phyloP scores from a whole-genome alignment of 53 echinoderm and acorn worm species.

The Mesocentrotus franciscanus region DNA sequence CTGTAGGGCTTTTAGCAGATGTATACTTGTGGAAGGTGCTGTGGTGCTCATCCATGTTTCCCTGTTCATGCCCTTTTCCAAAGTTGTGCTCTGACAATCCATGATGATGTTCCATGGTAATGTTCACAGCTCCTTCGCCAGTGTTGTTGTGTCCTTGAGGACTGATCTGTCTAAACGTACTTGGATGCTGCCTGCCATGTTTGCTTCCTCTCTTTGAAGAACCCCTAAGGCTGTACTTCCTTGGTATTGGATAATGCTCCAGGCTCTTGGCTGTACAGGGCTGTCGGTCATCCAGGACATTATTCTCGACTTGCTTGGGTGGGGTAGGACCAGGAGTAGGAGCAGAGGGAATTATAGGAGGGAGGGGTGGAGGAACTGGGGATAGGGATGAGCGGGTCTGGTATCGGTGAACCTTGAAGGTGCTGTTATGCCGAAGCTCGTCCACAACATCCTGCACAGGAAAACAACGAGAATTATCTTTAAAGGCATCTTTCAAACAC shows the following conservation, averaged over 20 bases:
- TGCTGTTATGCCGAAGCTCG: constrained; percentile 27
- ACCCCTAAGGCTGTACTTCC: constrained; percentile 56
- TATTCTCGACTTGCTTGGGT: not conserved
- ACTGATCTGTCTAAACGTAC: not conserved
- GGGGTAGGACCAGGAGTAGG: not conserved
- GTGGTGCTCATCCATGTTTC: not conserved
- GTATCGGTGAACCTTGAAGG: constrained; percentile 35
- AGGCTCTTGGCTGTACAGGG: constrained; percentile 50
- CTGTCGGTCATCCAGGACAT: not conserved
- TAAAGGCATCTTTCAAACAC: too few species aligned
- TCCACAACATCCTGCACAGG: constrained; percentile 29
- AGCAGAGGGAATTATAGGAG: not conserved
- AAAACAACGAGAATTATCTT: not conserved
- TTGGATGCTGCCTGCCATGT: constrained; percentile 8
- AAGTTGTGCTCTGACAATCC: not conserved
- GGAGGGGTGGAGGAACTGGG: constrained; percentile 41
- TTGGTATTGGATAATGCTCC: constrained; percentile 46
- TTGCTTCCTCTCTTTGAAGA: constrained; percentile 20
- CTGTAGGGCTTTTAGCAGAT: not conserved
- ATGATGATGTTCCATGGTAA: not conserved
- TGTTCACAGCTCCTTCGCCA: not conserved
- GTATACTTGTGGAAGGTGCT: not conserved
- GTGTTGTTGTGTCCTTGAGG: not conserved
- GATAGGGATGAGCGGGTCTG: not conserved
- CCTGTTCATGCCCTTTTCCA: not conserved